Base-by-base conservation (phyloP, 2,888 invertebrate species). In the Nyleta sp. region DNA sequence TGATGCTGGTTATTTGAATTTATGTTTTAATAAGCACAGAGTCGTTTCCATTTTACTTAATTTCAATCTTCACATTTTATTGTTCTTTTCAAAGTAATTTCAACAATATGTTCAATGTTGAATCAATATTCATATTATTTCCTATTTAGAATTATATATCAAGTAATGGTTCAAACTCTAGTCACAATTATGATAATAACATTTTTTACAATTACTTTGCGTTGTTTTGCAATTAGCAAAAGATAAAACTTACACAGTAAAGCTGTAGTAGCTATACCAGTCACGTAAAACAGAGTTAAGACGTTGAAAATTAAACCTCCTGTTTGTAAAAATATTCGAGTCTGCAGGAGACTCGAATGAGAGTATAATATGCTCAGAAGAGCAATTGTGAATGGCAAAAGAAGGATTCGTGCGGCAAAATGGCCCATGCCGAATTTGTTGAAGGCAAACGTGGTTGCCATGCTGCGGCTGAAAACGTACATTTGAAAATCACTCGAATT, bases 371-470 rank as follows among this genome's bases (percentile, higher is more conserved):
- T 83, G 53, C 87, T 90, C 20, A 90, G 78, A 10, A 90, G 59
- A 7, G 89, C 87, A 7, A 89, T 82, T 1, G 86, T 95, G 20
- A 96, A 89, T 0, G 97, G 96, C 48, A 97, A 88, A 4, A 95
- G 91, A 60, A 97, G 92, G 8, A 97, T 88, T 44, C 97, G 93
- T 84, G 96, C 92, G 79, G 95, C 94, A 81, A 97, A 92, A 77
- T 96, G 95, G 79, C 94, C 94, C 67, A 96, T 87, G 13, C 97
- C 97, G 57, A 94, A 93, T 84, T 93, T 93, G 82, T 95, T 95
- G 78, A 96, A 93, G 78, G 95, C 96, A 85, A 96, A 95, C 17
- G 96, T 96, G 0, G 96, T 94, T 0, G 95, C 94, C 84, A 96
- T 91, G 72, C 95, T 92, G 7, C 75, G 68, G 57, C 75, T 75